These are phyloP conservation scores for Anas platyrhynchos DNA, from an alignment of 2,113 vertebrate species.

Conservation along the genomic window DNA sequence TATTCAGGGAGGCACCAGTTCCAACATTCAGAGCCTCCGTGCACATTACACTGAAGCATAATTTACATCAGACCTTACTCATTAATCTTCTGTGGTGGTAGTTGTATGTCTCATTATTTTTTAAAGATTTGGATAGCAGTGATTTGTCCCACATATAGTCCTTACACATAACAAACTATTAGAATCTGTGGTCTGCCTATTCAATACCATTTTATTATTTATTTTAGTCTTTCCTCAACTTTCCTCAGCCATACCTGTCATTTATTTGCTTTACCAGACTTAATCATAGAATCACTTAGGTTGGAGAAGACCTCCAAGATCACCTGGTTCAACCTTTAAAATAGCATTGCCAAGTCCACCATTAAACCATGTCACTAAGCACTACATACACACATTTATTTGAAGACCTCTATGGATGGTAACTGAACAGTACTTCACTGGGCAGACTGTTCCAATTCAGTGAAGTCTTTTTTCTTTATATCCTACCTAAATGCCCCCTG, in stretches of 20 bases:
- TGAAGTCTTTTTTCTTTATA: too few relatives aligned
- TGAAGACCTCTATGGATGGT: too few relatives aligned
- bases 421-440: too few relatives aligned
- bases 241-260: background rate
- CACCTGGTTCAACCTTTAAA: too few relatives aligned
- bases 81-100: conserved; percentile 8
- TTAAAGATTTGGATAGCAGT: background rate
- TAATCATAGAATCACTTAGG: too few relatives aligned
- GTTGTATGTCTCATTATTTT: background rate
- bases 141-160: background rate
- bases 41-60: background rate
- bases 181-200: background rate
- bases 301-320: too few relatives aligned
- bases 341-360: too few relatives aligned
- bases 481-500: too few relatives aligned
- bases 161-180: background rate
- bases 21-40: background rate
- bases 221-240: background rate
- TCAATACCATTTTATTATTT: background rate
- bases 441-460: too few relatives aligned
- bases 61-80: conserved; percentile 18
- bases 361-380: too few relatives aligned
- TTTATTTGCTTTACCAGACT: background rate
- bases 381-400: too few relatives aligned
- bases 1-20: background rate